These are phyloP conservation scores for Neodon shergylaensis DNA, from an alignment of 2,113 vertebrate genomes.

Conservation along the genomic window DNA sequence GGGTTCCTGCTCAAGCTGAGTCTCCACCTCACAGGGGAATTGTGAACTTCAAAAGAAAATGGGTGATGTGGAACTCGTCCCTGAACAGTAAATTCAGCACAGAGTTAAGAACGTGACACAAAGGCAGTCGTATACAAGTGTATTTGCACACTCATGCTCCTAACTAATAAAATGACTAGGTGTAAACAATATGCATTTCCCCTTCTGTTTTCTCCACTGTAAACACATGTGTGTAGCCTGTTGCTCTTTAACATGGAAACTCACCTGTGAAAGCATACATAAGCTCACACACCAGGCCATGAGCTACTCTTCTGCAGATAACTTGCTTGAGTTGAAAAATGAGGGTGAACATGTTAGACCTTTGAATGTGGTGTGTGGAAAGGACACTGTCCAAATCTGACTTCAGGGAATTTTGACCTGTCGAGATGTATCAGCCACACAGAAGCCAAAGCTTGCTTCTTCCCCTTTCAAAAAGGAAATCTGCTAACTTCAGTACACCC, in stretches of 20 bases:
- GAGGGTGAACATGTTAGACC: background rate
- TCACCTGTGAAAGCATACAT: constrained; percentile 30
- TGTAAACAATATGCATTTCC: constrained; percentile 14
- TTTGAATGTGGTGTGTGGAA: background rate
- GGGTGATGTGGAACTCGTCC: background rate
- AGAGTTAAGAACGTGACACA: background rate
- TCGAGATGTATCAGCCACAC: constrained; percentile 25
- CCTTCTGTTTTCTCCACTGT: background rate
- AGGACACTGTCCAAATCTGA: constrained; percentile 58
- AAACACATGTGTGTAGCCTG: background rate
- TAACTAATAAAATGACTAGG: constrained; percentile 26
- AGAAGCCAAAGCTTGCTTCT: constrained; percentile 57
- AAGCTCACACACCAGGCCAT: background rate
- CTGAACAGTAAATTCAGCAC: constrained; percentile 35
- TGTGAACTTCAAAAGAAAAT: constrained; percentile 22
- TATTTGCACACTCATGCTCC: background rate
- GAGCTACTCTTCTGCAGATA: constrained; percentile 21
- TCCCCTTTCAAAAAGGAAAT: constrained; percentile 29
- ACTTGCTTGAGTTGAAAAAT: constrained; percentile 44
- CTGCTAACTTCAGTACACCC: constrained; percentile 34
- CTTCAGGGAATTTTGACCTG: constrained; percentile 48
- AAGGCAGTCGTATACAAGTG: background rate
- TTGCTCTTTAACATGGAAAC: background rate
- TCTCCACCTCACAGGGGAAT: background rate
- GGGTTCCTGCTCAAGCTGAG: background rate